Percentiles rank a stretch among this genome's conserved stretches.
Evolutionary conservation across 1,140 invertebrate genomes (phyloP).

Genomic region (Cataglyphis hispanica): DNA sequence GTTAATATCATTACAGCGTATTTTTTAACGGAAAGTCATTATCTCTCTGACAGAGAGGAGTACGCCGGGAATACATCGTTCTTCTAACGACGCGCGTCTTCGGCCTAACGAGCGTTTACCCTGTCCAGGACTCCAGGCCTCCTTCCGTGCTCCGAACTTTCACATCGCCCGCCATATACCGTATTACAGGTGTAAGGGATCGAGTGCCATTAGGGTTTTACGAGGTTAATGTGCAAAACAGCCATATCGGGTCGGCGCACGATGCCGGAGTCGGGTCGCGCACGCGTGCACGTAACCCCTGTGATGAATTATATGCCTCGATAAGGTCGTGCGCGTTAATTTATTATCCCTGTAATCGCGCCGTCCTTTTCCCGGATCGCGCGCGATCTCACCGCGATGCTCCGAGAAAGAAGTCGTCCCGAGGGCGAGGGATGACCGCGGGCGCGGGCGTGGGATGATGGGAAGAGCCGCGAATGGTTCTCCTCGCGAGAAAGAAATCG

Average conservation of each 20-base stretch:
- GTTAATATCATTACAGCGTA: constrained; percentile 25
- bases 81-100: constrained; percentile 42
- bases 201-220: constrained; percentile 79
- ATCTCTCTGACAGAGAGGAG: constrained; percentile 35
- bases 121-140: constrained; percentile 32
- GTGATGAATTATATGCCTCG: constrained; percentile 83
- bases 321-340: constrained; percentile 83
- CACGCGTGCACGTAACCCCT: constrained; percentile 75
- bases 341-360: constrained; percentile 81
- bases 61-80: constrained; percentile 54
- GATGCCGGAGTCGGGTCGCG: constrained; percentile 46
- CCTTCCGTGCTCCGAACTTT: constrained; percentile 70
- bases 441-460: constrained; percentile 42
- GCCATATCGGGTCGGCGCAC: constrained; percentile 63
- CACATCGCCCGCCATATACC: constrained; percentile 66
- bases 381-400: not conserved
- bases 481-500: constrained; percentile 67
- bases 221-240: constrained; percentile 79
- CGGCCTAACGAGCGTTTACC: constrained; percentile 68
- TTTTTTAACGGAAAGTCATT: constrained; percentile 45
- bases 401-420: constrained; percentile 26
- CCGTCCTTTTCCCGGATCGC: constrained; percentile 56
- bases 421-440: constrained; percentile 33
- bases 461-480: constrained; percentile 30
- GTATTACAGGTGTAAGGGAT: constrained; percentile 71